Percentiles rank a stretch among this genome's conserved stretches.
phyloP scores from a whole-genome alignment of 2,888 invertebrate species.

The Andrena marginata region DNA sequence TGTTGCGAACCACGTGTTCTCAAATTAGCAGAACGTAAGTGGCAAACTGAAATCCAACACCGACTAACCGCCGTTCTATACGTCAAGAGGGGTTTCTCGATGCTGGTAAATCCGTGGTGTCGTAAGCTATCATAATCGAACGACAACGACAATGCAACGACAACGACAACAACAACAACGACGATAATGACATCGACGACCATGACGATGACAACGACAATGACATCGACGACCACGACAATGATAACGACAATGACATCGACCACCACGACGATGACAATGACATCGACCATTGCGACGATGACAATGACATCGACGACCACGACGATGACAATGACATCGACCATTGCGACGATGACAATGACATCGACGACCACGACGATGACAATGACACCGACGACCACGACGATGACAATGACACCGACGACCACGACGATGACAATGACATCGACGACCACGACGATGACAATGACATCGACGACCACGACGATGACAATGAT shows the following conservation, averaged over 20 bases:
- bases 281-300: background rate
- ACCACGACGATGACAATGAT: constrained; percentile 37
- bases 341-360: background rate
- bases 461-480: constrained; percentile 39
- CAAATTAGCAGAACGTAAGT: constrained; percentile 69
- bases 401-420: constrained; percentile 42
- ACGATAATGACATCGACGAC: constrained; percentile 26
- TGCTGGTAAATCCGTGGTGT: constrained; percentile 64
- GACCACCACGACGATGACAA: constrained; percentile 12
- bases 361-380: constrained; percentile 28
- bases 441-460: constrained; percentile 17
- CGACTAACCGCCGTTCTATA: constrained; percentile 52
- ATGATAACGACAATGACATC: constrained; percentile 3
- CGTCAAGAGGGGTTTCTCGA: constrained; percentile 58
- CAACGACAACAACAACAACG: constrained; percentile 34
- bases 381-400: constrained; percentile 21
- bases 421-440: constrained; percentile 38
- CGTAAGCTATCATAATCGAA: constrained; percentile 53
- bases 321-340: constrained; percentile 34
- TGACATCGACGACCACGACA: constrained; percentile 28
- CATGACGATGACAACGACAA: constrained; percentile 7
- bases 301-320: constrained; percentile 34
- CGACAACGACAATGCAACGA: constrained; percentile 42
- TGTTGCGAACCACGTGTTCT: constrained; percentile 50
- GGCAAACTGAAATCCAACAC: constrained; percentile 77